phyloP scores from a whole-genome alignment of 2,797 vertebrate genomes.

The Onychomys arenicola region DNA sequence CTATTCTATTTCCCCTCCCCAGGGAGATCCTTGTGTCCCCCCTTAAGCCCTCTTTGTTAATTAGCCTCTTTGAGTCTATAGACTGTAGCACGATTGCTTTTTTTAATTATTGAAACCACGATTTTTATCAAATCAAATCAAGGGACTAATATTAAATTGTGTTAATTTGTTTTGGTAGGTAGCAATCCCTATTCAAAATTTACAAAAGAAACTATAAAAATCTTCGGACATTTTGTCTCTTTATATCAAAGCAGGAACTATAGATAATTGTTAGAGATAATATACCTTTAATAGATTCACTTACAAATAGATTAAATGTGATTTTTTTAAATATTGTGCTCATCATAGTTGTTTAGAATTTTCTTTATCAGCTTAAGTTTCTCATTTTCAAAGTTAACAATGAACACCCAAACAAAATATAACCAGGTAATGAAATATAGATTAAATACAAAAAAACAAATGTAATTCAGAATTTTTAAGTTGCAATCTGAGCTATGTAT shows the following conservation, averaged over 20 bases:
- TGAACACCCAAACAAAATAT: neutral
- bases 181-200: neutral
- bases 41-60: too few relatives aligned
- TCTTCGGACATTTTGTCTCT: neutral
- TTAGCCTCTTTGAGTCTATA: neutral
- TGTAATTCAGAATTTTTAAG: neutral
- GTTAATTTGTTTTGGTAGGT: neutral
- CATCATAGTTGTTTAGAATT: neutral
- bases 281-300: neutral
- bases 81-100: neutral
- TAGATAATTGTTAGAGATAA: neutral
- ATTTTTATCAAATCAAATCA: conserved; percentile 17
- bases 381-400: neutral
- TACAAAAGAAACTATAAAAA: conserved; percentile 38
- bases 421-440: neutral
- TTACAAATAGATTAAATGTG: neutral
- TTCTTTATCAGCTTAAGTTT: neutral
- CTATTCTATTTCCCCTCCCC: neutral
- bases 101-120: neutral
- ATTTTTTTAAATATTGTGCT: neutral
- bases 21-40: neutral
- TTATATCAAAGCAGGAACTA: neutral
- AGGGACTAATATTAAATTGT: neutral
- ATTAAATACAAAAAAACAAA: neutral
- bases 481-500: neutral